Conservation (phyloP, 2,888 invertebrate genomes). For the Pristionchus maxplancki region DNA sequence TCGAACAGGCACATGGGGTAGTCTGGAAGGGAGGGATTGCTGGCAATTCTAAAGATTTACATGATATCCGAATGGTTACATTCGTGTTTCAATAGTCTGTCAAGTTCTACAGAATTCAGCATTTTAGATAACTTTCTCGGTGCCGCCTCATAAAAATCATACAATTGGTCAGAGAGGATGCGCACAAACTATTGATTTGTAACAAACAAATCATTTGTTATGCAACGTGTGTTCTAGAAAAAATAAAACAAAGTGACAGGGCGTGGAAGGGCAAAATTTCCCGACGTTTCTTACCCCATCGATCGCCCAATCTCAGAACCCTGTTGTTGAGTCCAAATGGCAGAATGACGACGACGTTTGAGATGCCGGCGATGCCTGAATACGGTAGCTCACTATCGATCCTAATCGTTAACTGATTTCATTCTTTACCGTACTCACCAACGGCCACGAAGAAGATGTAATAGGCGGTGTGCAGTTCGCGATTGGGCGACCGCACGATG, state of each 20-base stretch:
- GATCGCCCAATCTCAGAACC: too few species aligned
- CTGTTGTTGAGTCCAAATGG: not conserved
- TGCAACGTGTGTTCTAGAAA: too few species aligned
- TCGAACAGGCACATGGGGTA: conserved; percentile 19
- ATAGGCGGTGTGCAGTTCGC: not conserved
- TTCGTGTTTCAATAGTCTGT: not conserved
- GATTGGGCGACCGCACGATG: conserved; percentile 13
- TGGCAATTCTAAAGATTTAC: not conserved
- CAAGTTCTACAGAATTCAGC: not conserved
- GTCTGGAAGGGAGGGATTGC: not conserved
- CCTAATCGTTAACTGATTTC: not conserved
- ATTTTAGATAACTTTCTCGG: too few species aligned
- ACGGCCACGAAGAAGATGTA: conserved; percentile 38
- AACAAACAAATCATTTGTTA: too few species aligned
- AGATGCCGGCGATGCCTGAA: conserved; percentile 27
- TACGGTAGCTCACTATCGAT: not conserved
- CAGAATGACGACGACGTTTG: conserved; percentile 12
- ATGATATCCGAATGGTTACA: not conserved
- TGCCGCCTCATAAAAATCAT: too few species aligned
- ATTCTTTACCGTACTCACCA: not conserved
- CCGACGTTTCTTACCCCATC: not conserved
- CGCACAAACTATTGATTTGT: too few species aligned
- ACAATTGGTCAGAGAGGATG: too few species aligned
- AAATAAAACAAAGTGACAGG: too few species aligned
- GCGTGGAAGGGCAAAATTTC: too few species aligned